These are phyloP conservation scores for Masticophis lateralis DNA, from an alignment of 2,797 vertebrate genomes.

Conservation along the genomic window DNA sequence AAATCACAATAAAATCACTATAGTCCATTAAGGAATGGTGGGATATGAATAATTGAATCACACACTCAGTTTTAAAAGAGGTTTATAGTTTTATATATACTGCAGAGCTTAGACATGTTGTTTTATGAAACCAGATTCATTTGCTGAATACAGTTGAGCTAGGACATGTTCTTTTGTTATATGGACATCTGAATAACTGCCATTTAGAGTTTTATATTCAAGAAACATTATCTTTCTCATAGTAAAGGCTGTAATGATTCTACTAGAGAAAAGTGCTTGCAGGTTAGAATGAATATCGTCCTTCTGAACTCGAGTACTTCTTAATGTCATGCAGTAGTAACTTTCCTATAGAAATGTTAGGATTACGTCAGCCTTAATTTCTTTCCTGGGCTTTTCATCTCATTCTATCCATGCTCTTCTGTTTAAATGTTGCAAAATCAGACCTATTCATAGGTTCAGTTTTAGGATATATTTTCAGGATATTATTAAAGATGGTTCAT, in stretches of 20 bases:
- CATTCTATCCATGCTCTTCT: neutral
- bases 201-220: neutral
- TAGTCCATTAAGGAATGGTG: neutral
- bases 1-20: neutral
- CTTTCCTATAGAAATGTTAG: neutral
- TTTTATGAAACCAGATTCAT: neutral
- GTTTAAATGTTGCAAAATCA: neutral
- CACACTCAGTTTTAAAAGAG: neutral
- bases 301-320: neutral
- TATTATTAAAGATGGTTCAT: slow-evolving; percentile 4
- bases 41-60: neutral
- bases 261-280: neutral
- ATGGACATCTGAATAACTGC: neutral
- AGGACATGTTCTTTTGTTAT: neutral
- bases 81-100: neutral
- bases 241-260: neutral
- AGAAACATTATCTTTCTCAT: neutral
- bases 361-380: neutral
- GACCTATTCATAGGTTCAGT: neutral
- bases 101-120: neutral
- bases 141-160: neutral
- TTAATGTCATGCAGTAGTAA: neutral
- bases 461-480: neutral
- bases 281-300: neutral
- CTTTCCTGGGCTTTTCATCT: neutral